These are phyloP conservation scores for Anthopleura sola DNA, from an alignment of 64 coral and sea anemone species.

Conservation along the genomic window DNA sequence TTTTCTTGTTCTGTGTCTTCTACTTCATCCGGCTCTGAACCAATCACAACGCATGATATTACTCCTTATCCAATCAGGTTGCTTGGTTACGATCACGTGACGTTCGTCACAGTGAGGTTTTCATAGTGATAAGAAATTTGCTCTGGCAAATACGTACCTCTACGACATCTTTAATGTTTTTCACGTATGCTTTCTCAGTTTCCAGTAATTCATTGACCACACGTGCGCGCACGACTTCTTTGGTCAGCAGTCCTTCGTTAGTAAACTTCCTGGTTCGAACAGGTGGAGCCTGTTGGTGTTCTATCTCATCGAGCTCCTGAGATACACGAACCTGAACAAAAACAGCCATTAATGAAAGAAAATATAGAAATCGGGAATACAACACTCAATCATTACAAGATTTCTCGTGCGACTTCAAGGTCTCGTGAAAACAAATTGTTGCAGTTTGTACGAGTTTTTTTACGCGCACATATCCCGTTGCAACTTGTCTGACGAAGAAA, in stretches of 20 bases:
- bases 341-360: background rate
- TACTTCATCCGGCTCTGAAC: no score
- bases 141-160: conserved; percentile 56
- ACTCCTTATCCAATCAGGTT: no score
- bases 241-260: conserved; percentile 68
- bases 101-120: no score
- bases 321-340: conserved; percentile 65
- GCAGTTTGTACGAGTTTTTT: no score
- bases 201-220: conserved; percentile 83
- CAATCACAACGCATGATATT: no score
- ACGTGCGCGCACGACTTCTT: conserved; percentile 65
- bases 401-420: no score
- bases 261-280: conserved; percentile 68
- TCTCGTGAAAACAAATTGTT: no score
- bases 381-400: background rate
- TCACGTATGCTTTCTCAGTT: conserved; percentile 95
- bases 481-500: no score
- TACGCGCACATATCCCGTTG: no score
- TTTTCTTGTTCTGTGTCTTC: no score
- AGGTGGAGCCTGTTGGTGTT: conserved; percentile 51
- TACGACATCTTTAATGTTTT: conserved; percentile 86
- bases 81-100: background rate
- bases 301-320: conserved; percentile 64
- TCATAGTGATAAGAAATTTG: no score
- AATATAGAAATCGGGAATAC: background rate